Evolutionary conservation across 2,113 vertebrate species (phyloP).

Genomic region (Lycaon pictus): DNA sequence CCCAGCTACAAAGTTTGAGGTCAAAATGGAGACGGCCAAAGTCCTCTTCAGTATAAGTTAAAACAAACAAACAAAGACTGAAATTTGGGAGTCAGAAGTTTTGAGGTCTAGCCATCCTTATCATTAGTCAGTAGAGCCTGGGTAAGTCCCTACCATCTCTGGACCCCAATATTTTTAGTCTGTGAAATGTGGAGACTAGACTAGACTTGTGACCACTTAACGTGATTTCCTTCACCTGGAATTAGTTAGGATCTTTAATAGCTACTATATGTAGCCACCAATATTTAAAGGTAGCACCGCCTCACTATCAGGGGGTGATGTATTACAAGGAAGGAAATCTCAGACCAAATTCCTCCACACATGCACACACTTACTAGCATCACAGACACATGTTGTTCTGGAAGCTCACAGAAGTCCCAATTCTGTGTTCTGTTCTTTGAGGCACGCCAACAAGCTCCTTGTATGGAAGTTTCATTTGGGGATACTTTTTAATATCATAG

Average conservation of each 20-base stretch:
- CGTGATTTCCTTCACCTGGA: background rate
- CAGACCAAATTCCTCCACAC: background rate
- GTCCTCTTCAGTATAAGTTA: background rate
- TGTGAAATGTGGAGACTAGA: background rate
- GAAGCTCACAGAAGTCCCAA: background rate
- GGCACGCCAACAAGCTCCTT: background rate
- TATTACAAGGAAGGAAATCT: background rate
- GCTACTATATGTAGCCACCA: background rate
- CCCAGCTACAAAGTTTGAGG: background rate
- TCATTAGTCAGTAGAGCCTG: background rate
- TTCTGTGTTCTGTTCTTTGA: background rate
- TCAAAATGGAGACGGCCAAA: background rate
- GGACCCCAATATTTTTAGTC: background rate
- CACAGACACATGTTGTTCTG: background rate
- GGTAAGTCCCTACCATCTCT: background rate
- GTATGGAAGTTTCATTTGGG: background rate
- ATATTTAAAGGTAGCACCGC: background rate
- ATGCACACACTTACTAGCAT: background rate
- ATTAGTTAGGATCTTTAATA: background rate
- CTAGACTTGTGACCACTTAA: background rate
- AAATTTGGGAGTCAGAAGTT: slow-evolving; percentile 2
- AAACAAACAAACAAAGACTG: background rate
- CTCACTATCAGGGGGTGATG: background rate
- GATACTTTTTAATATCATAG: background rate
- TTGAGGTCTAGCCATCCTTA: background rate